A percentile compares a stretch with the other conserved stretches of the same genome.
phyloP scores from a whole-genome alignment of 2,888 invertebrate species.

The Xiphydria camelus region DNA sequence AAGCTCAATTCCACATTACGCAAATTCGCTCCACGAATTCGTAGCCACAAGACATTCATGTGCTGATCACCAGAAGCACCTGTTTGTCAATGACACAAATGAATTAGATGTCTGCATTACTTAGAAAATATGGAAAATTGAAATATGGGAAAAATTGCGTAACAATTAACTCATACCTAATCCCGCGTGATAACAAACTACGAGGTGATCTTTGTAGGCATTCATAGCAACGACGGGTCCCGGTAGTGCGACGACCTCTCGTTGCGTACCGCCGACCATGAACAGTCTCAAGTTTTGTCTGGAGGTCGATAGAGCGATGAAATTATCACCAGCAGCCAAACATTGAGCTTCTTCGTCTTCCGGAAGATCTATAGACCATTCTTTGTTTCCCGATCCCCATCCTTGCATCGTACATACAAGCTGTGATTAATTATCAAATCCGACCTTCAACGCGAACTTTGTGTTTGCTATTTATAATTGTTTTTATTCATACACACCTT shows the following conservation, averaged over 20 bases:
- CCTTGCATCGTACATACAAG: slow-evolving; percentile 30
- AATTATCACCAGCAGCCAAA: slow-evolving; percentile 66
- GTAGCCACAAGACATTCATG: slow-evolving; percentile 62
- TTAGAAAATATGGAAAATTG: slow-evolving; percentile 1
- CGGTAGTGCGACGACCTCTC: slow-evolving; percentile 73
- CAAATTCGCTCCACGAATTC: slow-evolving; percentile 55
- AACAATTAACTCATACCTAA: slow-evolving; percentile 56
- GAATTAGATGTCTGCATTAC: slow-evolving; percentile 1
- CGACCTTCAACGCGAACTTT: neutral
- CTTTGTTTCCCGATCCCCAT: slow-evolving; percentile 73
- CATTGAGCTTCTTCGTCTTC: slow-evolving; percentile 78
- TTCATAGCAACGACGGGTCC: slow-evolving; percentile 74
- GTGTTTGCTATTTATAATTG: neutral
- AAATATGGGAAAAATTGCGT: too few relatives aligned
- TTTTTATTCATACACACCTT: slow-evolving; percentile 34
- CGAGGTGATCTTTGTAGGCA: slow-evolving; percentile 65
- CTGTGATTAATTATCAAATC: neutral
- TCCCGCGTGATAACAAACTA: slow-evolving; percentile 71
- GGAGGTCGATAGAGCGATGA: slow-evolving; percentile 80
- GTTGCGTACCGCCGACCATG: slow-evolving; percentile 85
- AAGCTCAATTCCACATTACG: slow-evolving; percentile 63
- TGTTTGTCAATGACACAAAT: slow-evolving; percentile 19
- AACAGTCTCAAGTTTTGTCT: slow-evolving; percentile 79
- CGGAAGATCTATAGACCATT: slow-evolving; percentile 82
- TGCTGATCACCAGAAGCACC: slow-evolving; percentile 62